Evolutionary conservation across 2,797 vertebrate species (phyloP).

Genomic region (Anabacerthia variegaticeps): DNA sequence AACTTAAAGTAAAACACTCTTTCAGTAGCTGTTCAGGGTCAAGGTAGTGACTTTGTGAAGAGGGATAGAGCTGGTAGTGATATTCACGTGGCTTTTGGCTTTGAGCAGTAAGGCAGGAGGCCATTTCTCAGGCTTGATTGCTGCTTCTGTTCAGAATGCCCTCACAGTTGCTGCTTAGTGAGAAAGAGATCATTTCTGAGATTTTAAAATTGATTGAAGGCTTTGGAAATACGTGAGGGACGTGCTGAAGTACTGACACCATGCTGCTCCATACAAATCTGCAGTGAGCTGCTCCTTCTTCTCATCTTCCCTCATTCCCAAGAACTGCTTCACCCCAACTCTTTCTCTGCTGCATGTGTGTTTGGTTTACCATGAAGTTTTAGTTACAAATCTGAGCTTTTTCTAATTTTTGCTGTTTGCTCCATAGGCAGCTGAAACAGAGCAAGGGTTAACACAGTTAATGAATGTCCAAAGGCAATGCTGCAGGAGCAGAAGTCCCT

Average conservation of each 20-base stretch:
- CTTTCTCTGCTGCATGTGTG: accelerated
- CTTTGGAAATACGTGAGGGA: background rate
- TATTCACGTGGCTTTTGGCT: background rate
- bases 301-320: background rate
- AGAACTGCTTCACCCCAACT: background rate
- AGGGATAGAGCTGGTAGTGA: background rate
- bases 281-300: background rate
- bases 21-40: background rate
- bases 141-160: background rate
- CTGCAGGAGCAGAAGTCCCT: background rate
- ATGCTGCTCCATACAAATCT: background rate
- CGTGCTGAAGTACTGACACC: background rate
- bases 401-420: background rate
- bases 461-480: accelerated
- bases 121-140: background rate
- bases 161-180: background rate
- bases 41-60: background rate
- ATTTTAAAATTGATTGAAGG: conserved; percentile 15
- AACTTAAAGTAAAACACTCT: background rate
- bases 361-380: background rate
- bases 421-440: background rate
- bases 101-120: background rate
- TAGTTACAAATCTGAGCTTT: background rate
- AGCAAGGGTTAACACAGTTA: background rate
- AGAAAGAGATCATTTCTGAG: background rate